Percentiles rank a stretch among this genome's conserved stretches.
Conservation (phyloP, 1,140 invertebrate genomes). For the Trichonephila clavata region DNA sequence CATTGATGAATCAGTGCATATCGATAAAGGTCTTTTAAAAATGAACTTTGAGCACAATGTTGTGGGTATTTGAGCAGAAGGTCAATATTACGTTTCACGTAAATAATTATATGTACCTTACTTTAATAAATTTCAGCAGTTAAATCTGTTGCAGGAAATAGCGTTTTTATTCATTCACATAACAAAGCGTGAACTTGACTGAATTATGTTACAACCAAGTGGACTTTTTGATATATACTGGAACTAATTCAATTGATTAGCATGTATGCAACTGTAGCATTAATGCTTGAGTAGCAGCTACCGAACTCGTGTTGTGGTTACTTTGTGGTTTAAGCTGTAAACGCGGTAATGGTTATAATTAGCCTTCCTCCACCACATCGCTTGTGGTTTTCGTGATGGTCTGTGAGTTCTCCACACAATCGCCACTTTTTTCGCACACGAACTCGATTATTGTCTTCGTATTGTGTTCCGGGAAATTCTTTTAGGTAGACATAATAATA, state of each 20-base stretch:
- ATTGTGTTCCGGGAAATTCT: not conserved
- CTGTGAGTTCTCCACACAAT: not conserved
- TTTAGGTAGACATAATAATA: not conserved
- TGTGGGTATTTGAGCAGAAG: too few relatives aligned
- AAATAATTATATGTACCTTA: too few relatives aligned
- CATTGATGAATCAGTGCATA: too few relatives aligned
- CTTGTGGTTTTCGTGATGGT: not conserved
- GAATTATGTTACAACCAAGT: not conserved
- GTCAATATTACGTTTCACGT: too few relatives aligned
- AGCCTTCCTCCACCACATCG: not conserved
- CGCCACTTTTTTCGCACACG: not conserved
- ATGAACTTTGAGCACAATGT: too few relatives aligned
- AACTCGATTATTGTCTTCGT: not conserved
- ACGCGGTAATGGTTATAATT: constrained; percentile 2
- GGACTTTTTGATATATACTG: not conserved
- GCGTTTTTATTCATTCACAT: not conserved
- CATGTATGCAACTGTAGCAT: not conserved
- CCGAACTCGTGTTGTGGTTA: not conserved
- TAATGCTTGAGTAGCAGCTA: not conserved
- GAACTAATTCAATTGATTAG: not conserved
- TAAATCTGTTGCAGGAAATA: too few relatives aligned
- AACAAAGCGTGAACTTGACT: not conserved
- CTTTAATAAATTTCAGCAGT: too few relatives aligned
- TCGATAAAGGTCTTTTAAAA: too few relatives aligned
- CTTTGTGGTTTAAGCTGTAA: not conserved